These are phyloP conservation scores for Galbula dea DNA, from an alignment of 2,113 vertebrate genomes.

Conservation along the genomic window DNA sequence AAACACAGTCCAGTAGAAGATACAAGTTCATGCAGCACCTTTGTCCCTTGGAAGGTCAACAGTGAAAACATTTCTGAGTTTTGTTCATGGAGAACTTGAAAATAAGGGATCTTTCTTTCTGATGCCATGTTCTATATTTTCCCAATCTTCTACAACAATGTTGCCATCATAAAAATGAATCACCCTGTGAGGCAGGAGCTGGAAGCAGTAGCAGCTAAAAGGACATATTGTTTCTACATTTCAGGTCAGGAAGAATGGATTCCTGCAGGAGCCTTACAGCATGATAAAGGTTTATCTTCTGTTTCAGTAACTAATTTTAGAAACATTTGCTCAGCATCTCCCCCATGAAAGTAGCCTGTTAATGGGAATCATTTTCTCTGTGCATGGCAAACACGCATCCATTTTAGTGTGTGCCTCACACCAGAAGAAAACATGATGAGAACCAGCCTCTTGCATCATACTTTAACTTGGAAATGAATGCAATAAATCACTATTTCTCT, in stretches of 20 bases:
- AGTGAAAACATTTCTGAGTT: background rate
- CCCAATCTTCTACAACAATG: background rate
- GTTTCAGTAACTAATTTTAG: background rate
- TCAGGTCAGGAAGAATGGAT: background rate
- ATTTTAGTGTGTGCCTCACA: background rate
- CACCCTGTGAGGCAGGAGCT: background rate
- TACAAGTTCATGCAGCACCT: background rate
- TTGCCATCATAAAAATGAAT: background rate
- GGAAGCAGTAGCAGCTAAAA: background rate
- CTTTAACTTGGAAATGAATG: background rate
- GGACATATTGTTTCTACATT: background rate
- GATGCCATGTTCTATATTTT: background rate
- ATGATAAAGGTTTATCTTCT: background rate
- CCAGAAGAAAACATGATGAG: background rate
- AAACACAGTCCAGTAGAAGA: background rate
- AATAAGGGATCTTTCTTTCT: background rate
- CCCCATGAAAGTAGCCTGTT: background rate
- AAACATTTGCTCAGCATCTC: background rate
- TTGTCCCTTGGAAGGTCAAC: background rate
- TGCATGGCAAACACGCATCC: fast-evolving
- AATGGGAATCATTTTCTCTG: background rate
- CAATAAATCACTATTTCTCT: background rate
- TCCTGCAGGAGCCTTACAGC: background rate
- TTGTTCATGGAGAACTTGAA: background rate
- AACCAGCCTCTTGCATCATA: background rate